phyloP scores from a whole-genome alignment of 2,797 vertebrate genomes.

The Neostethus bicornis region DNA sequence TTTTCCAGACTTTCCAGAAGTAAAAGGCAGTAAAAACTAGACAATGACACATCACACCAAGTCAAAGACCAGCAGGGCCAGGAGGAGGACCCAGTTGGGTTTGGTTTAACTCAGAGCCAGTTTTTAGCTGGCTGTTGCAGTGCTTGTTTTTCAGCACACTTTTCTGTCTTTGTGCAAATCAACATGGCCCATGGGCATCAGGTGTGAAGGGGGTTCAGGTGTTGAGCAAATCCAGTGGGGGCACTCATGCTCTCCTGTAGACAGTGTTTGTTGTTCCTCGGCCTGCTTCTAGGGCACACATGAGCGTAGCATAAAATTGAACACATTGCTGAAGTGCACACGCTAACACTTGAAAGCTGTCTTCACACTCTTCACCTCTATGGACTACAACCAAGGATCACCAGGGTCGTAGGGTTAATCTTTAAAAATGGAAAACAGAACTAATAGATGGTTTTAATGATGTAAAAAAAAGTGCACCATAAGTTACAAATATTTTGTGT shows the following conservation, averaged over 20 bases:
- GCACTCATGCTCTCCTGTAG: slow-evolving; percentile 59
- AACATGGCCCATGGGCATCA: slow-evolving; percentile 64
- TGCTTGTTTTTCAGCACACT: neutral
- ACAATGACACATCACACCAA: slow-evolving; percentile 53
- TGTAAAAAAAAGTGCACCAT: neutral
- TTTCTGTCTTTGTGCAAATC: slow-evolving; percentile 25
- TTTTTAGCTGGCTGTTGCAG: slow-evolving; percentile 39
- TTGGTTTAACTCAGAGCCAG: slow-evolving; percentile 44
- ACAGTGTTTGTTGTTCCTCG: slow-evolving; percentile 68
- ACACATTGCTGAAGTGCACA: slow-evolving; percentile 7
- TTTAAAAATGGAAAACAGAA: slow-evolving; percentile 52
- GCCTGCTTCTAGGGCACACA: slow-evolving; percentile 49
- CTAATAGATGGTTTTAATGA: neutral
- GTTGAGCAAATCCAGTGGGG: slow-evolving; percentile 55
- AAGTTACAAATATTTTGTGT: neutral
- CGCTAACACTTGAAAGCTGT: slow-evolving; percentile 45
- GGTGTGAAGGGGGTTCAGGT: slow-evolving; percentile 80
- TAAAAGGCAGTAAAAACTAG: too few species aligned
- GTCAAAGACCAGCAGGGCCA: slow-evolving; percentile 51
- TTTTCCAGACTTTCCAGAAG: slow-evolving; percentile 30
- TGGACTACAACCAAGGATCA: slow-evolving; percentile 36
- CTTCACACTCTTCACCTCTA: slow-evolving; percentile 46
- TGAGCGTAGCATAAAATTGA: slow-evolving; percentile 35
- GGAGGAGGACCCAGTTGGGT: slow-evolving; percentile 18
- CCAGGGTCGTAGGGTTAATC: slow-evolving; percentile 46